Evolutionary conservation across 2,888 invertebrate species (phyloP), one percentile per base, ranked within the genome.

Genomic region (Drosophila pegasa): DNA sequence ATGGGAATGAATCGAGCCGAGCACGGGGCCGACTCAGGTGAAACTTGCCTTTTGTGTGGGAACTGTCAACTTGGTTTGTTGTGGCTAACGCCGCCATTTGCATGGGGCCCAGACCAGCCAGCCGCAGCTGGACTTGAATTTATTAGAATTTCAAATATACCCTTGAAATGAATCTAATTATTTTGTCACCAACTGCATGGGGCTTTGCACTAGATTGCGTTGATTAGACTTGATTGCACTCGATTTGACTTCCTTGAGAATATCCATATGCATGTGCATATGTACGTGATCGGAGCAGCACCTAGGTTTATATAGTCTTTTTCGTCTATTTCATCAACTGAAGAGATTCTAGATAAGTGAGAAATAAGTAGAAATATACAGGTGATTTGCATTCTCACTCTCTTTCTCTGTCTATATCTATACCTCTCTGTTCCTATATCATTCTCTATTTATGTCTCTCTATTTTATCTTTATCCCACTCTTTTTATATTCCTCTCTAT

Each of bases 41-140:
- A 51, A 54, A 65, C 72, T 48, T 38, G 51, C 52, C 16, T 48
- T 12, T 31, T 59, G 56, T 64, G 65, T 73, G 70, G 65, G 64
- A 73, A 66, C 71, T 66, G 61, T 62, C 71, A 51, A 66, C 58
- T 62, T 56, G 75, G 27, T 45, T 62, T 74, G 71, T 62, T 71
- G 43, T 71, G 66, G 71, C 35, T 58, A 29, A 56, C 58, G 22
- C 20, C 45, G 18, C 18, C 18, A 8, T 43, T 55, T 50, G 51
- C 40, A 62, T 66, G 47, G 51, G 29, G 56, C 25, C 66, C 61
- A 66, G 58, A 58, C 58, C 56, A 55, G 27, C 33, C 35, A 41
- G 33, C 6, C 50, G 16, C 69, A 73, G 65, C 70, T 73, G 64
- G 56, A 54, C 64, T 55, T 7, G 45, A 70, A 65, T 74, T 54